These are phyloP conservation scores for Eupeodes latifasciatus DNA, from an alignment of 2,888 invertebrate genomes.

Conservation along the genomic window DNA sequence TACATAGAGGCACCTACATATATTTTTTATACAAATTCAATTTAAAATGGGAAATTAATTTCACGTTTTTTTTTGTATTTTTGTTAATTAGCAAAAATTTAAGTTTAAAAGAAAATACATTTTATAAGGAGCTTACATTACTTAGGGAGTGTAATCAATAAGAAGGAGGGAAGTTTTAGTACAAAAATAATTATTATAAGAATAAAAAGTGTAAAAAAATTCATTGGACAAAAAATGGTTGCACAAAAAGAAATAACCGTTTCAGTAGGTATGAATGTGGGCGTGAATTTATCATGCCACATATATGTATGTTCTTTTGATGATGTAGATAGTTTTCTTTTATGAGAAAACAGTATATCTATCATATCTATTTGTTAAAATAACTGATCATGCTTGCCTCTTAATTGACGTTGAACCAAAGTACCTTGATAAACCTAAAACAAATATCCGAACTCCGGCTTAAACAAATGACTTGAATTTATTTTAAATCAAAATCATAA, in stretches of 20 bases:
- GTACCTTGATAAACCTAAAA: too few species aligned
- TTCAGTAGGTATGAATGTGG: too few species aligned
- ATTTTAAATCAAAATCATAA: too few species aligned
- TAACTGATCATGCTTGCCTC: too few species aligned
- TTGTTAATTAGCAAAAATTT: slow-evolving; percentile 33
- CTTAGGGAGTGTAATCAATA: not conserved
- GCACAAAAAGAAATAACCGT: not conserved
- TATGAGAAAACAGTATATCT: too few species aligned
- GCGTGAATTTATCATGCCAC: too few species aligned
- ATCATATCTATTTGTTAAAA: too few species aligned
- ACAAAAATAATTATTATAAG: slow-evolving; percentile 12
- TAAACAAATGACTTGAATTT: too few species aligned
- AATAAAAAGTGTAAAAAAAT: slow-evolving; percentile 1
- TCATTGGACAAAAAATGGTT: not conserved
- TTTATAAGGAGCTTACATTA: not conserved
- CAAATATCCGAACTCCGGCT: too few species aligned
- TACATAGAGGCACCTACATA: not conserved
- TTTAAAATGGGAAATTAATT: slow-evolving; percentile 56
- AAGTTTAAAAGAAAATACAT: slow-evolving; percentile 24
- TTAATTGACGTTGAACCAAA: too few species aligned
- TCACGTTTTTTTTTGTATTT: slow-evolving; percentile 16
- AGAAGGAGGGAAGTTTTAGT: not conserved
- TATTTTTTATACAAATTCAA: slow-evolving; percentile 36
- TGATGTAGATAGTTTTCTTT: too few species aligned
- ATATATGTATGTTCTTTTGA: too few species aligned